Evolutionary conservation across 1,140 invertebrate species (phyloP).

Genomic region (Varroa destructor): DNA sequence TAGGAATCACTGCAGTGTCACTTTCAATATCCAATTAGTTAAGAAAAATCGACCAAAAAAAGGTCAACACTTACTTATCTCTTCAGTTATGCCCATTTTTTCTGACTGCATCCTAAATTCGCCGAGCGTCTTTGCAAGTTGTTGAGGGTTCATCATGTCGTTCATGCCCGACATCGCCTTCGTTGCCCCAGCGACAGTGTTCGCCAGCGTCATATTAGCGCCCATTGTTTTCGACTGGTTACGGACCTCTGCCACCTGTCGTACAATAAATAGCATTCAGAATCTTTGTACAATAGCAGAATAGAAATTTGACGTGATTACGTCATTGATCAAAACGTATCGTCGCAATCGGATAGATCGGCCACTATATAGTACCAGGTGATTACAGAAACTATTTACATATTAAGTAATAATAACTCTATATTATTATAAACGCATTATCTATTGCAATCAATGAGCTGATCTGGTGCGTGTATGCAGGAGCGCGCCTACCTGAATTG

Average conservation of each 20-base stretch:
- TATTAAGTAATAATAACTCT: too few relatives aligned
- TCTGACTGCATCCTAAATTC: slow-evolving; percentile 63
- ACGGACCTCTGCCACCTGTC: background rate
- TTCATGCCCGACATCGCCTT: slow-evolving; percentile 78
- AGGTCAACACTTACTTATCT: slow-evolving; percentile 57
- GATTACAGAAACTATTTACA: too few relatives aligned
- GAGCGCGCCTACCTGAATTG: slow-evolving; percentile 34
- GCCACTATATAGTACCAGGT: too few relatives aligned
- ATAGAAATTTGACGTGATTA: too few relatives aligned
- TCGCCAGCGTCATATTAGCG: slow-evolving; percentile 67
- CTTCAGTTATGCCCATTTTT: slow-evolving; percentile 83
- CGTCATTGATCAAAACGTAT: too few relatives aligned
- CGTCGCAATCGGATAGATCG: too few relatives aligned
- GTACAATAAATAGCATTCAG: background rate
- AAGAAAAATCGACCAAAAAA: too few relatives aligned
- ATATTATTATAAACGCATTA: too few relatives aligned
- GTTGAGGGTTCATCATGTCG: slow-evolving; percentile 65
- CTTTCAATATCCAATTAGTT: too few relatives aligned
- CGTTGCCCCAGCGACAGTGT: slow-evolving; percentile 68
- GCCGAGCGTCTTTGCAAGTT: slow-evolving; percentile 61
- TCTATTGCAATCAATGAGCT: too few relatives aligned
- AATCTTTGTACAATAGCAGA: background rate
- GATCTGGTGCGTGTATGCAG: too few relatives aligned
- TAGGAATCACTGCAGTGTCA: too few relatives aligned
- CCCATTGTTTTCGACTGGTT: slow-evolving; percentile 55